Percentiles rank a stretch among this genome's conserved stretches.
Evolutionary conservation across 2,797 vertebrate genomes (phyloP).

Genomic region (Neostethus bicornis): DNA sequence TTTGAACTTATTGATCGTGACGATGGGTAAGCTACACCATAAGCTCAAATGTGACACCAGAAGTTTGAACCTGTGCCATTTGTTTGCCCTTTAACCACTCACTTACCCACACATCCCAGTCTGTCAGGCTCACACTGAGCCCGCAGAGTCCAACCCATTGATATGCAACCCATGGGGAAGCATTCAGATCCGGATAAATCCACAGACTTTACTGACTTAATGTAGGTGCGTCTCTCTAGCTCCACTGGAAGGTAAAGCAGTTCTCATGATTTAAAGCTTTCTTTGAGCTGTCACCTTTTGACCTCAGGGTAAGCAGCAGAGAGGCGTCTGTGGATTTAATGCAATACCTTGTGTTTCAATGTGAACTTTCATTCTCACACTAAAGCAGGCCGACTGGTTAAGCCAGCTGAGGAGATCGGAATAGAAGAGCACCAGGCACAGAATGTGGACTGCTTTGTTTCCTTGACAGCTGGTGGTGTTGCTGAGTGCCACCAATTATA

Average conservation of each 20-base stretch:
- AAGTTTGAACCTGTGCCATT: slow-evolving; percentile 3
- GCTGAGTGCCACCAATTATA: slow-evolving; percentile 44
- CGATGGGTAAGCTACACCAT: not conserved
- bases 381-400: slow-evolving; percentile 51
- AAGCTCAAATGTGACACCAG: slow-evolving; percentile 5
- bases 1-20: slow-evolving; percentile 8
- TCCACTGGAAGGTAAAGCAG: slow-evolving; percentile 76
- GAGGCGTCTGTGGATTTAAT: slow-evolving; percentile 68
- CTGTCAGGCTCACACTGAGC: slow-evolving; percentile 40
- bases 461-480: slow-evolving; percentile 56
- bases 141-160: slow-evolving; percentile 55
- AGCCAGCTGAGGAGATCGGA: slow-evolving; percentile 49
- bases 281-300: slow-evolving; percentile 76
- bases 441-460: slow-evolving; percentile 58
- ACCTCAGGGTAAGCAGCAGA: slow-evolving; percentile 70
- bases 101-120: slow-evolving; percentile 23
- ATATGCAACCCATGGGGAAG: slow-evolving; percentile 71
- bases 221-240: slow-evolving; percentile 62
- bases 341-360: slow-evolving; percentile 61
- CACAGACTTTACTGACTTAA: slow-evolving; percentile 77
- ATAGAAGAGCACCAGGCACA: slow-evolving; percentile 30
- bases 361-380: slow-evolving; percentile 75
- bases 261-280: slow-evolving; percentile 78
- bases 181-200: slow-evolving; percentile 76
- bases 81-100: slow-evolving; percentile 20